Percentiles rank a stretch among this genome's conserved stretches.
phyloP scores from a whole-genome alignment of 2,888 invertebrate genomes.

The Scrobipalpa costella region DNA sequence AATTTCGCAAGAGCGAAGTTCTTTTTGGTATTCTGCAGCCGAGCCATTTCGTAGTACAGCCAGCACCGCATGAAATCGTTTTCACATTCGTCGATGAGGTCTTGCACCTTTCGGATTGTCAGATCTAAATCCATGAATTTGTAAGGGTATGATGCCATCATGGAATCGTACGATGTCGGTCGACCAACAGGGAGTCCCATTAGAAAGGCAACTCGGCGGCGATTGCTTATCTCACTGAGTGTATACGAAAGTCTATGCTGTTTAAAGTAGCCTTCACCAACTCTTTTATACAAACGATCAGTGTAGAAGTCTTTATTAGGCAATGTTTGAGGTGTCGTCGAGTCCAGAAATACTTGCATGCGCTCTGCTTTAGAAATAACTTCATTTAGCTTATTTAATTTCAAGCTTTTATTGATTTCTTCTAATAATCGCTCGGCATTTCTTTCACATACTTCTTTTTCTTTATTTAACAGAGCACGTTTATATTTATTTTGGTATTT shows the following conservation, averaged over 20 bases:
- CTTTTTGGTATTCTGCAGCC: conserved; percentile 66
- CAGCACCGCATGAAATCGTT: conserved; percentile 74
- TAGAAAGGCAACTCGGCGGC: conserved; percentile 70
- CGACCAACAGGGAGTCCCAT: conserved; percentile 71
- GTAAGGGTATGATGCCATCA: conserved; percentile 71
- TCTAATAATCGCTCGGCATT: conserved; percentile 63
- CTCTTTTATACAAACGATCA: conserved; percentile 67
- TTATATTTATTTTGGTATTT: conserved; percentile 66
- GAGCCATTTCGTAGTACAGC: conserved; percentile 70
- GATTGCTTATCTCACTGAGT: conserved; percentile 70
- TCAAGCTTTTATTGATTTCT: conserved; percentile 62
- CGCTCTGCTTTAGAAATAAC: conserved; percentile 68
- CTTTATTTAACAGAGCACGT: conserved; percentile 57
- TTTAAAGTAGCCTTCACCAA: conserved; percentile 68
- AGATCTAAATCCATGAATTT: conserved; percentile 68
- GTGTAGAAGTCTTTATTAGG: conserved; percentile 69
- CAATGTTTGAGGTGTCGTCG: conserved; percentile 64
- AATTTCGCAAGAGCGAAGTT: conserved; percentile 73
- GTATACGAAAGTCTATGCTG: conserved; percentile 70
- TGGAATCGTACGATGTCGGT: conserved; percentile 72
- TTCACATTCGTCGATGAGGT: conserved; percentile 70
- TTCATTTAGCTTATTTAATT: conserved; percentile 62
- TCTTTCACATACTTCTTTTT: conserved; percentile 64
- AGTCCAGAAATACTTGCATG: conserved; percentile 72
- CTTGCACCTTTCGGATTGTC: conserved; percentile 60